Evolutionary conservation across 2,888 invertebrate species (phyloP), one percentile per base, ranked within the genome.

Genomic region (Campoplex capitator): DNA sequence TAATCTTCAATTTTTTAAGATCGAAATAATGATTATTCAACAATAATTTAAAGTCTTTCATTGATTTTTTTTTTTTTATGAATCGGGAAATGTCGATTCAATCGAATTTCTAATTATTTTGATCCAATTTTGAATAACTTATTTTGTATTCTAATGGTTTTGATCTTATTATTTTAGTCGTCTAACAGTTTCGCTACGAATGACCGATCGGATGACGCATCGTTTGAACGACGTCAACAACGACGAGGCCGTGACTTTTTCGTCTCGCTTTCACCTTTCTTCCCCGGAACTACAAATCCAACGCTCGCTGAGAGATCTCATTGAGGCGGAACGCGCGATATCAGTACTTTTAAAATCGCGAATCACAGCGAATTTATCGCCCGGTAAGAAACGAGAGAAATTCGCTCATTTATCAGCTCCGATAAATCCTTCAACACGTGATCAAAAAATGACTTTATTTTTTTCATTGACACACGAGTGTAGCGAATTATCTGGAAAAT

Each of bases 261-360:
- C 73, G 77, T 42, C 80, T 86, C 83, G 80, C 86, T 86, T 86
- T 86, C 86, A 86, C 86, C 80, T 86, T 86, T 86, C 86, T 74
- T 84, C 73, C 51, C 73, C 73, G 77, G 76, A 65, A 80, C 67
- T 56, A 28, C 48, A 62, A 65, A 13, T n/a, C 51, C 54, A 73
- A 32, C 35, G 51, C 56, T 51, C 35, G 62, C 51, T 73, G 13
- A 58, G 13, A 58, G 38, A 38, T 73, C 38, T 71, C 73, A 51
- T 58, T n/a, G 56, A 65, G 73, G 73, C 68, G 68, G 73, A 76
- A 86, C 76, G 67, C 76, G 67, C 58, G 23, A 78, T 65, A 56
- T 75, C 62, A 58, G 75, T 54, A 82, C 62, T 58, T 62, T 65
- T 70, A 45, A 54, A 23, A 68, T 70, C 62, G 75, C 76, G 48